Conservation (phyloP, 2,113 vertebrate genomes). For the Seriola quinqueradiata region DNA sequence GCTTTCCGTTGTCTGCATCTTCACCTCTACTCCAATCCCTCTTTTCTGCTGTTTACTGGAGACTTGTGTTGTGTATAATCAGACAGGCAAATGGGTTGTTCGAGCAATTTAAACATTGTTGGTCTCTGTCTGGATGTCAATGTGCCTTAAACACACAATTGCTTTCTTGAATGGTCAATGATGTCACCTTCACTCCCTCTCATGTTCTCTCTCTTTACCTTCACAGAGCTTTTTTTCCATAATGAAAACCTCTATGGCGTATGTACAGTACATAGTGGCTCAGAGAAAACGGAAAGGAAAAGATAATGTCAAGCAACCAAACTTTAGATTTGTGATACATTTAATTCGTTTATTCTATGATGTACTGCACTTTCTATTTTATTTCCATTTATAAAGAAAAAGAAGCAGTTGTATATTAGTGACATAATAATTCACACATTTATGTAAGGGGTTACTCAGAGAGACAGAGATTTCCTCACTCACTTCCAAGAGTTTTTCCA, state of each 20-base stretch:
- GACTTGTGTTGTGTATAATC: background rate
- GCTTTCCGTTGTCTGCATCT: background rate
- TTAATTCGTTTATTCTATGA: background rate
- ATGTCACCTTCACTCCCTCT: slow-evolving; percentile 2
- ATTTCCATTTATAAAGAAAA: background rate
- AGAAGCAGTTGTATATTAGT: background rate
- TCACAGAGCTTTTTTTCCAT: slow-evolving; percentile 21
- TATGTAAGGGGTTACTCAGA: background rate
- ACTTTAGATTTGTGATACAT: background rate
- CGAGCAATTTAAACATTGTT: background rate
- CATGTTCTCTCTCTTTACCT: background rate
- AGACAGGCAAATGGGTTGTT: slow-evolving; percentile 26
- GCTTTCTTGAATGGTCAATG: slow-evolving; percentile 24
- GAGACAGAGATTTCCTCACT: background rate
- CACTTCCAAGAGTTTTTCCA: background rate
- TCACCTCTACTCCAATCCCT: background rate
- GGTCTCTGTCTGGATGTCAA: background rate
- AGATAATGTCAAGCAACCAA: background rate
- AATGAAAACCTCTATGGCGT: slow-evolving; percentile 45
- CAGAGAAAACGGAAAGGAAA: background rate
- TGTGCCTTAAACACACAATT: background rate
- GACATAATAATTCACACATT: background rate
- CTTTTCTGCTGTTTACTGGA: background rate
- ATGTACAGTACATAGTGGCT: background rate
- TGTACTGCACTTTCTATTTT: background rate